Evolutionary conservation across 2,113 vertebrate genomes (phyloP), one percentile per base, ranked within the genome.

Genomic region (Oncorhynchus clarkii): DNA sequence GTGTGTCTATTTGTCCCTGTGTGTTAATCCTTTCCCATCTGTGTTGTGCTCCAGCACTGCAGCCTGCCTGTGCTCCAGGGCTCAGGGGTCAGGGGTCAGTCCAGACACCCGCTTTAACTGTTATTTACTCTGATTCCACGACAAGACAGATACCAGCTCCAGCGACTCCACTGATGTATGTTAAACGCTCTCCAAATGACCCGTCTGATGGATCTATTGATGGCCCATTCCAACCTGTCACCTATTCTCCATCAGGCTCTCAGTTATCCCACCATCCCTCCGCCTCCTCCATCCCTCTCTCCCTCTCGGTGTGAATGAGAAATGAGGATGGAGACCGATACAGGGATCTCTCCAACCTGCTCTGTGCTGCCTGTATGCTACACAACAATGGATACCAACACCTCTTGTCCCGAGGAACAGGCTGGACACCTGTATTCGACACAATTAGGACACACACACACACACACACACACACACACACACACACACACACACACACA

Each of bases 111-210:
- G 92, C 92, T 95, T 96, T 95, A 96, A 96, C 93, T 94, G 93
- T 96, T 97, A 97, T 97, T 96, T 94, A 94, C 93, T 95, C 93
- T 95, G 95, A 96, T 94, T 92, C 93, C 88, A 90, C 93, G 94
- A 96, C 96, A 96, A 96, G 95, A 95, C 94, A 94, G 93, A 96
- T 96, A 95, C 93, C 94, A 94, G 94, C 87, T 91, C 88, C 91
- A 88, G 89, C 93, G 93, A 94, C 94, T 94, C 92, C 92, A 94
- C 93, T 95, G 94, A 95, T 96, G 93, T 96, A 96, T 96, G 96
- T 96, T 96, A 96, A 96, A 95, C 94, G 94, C 91, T 94, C 93
- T 92, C 94, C 94, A 96, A 96, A 97, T 97, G 95, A 96, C 94
- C 94, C 93, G 93, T 79, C 88, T 96, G 96, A 96, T 96, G 94